These are phyloP conservation scores for Elanoides forficatus DNA, from an alignment of 2,113 vertebrate species.

Conservation along the genomic window DNA sequence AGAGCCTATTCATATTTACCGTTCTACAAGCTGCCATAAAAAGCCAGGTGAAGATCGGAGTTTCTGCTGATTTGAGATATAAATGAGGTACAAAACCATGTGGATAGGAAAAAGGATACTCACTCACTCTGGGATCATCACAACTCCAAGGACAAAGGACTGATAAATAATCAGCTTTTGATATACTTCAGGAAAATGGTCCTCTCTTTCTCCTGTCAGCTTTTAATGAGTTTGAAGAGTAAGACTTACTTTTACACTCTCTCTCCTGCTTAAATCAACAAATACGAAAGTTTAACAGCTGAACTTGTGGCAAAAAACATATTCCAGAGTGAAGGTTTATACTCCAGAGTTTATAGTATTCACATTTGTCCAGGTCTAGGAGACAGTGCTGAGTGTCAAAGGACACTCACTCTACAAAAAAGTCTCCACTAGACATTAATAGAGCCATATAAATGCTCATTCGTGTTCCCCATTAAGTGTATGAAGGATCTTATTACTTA, in stretches of 20 bases:
- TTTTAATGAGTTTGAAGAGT: background rate
- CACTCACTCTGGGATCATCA: background rate
- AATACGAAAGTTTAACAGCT: background rate
- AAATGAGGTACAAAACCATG: background rate
- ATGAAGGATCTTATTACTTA: background rate
- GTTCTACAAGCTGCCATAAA: slow-evolving; percentile 7
- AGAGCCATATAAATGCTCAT: background rate
- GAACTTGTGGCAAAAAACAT: background rate
- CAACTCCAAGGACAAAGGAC: background rate
- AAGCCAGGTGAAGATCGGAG: background rate
- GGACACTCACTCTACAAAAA: background rate
- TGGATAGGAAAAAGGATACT: background rate
- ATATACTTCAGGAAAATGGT: background rate
- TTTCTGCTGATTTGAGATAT: background rate
- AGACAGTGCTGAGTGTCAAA: background rate
- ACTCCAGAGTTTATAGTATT: background rate
- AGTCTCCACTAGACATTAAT: background rate
- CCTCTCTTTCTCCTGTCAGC: background rate
- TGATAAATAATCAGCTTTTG: background rate
- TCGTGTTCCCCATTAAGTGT: fast-evolving
- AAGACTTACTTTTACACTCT: background rate
- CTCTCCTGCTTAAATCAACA: background rate
- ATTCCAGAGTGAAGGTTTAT: background rate
- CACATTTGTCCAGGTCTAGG: background rate
- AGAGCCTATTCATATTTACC: background rate